These are phyloP conservation scores for Ormyrus thymus DNA, from an alignment of 2,888 invertebrate genomes.

Conservation along the genomic window DNA sequence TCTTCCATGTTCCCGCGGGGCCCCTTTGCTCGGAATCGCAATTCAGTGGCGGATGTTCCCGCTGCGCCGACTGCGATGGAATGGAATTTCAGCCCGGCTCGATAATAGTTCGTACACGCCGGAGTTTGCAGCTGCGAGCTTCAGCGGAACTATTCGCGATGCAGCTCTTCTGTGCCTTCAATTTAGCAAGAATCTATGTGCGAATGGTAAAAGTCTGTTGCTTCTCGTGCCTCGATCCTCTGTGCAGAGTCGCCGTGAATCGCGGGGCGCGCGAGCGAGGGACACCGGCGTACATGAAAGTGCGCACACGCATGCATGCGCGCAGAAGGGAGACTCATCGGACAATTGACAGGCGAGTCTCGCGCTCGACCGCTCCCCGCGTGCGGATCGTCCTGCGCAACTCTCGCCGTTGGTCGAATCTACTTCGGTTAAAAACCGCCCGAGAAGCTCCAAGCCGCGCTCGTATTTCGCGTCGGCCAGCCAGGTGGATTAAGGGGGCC, in stretches of 20 bases:
- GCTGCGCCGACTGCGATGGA: no score
- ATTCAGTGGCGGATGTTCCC: no score
- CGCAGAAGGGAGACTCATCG: conserved; percentile 8
- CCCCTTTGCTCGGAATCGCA: not conserved
- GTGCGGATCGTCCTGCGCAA: conserved; percentile 15
- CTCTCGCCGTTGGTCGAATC: not conserved
- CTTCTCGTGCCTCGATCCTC: no score
- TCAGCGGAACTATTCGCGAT: no score
- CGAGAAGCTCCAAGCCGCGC: no score
- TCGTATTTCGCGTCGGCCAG: not conserved
- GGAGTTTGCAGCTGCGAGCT: no score
- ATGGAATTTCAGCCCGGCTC: no score
- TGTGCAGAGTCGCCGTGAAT: not conserved
- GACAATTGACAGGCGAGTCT: conserved; percentile 43
- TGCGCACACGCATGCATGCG: not conserved
- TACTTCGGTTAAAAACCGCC: not conserved
- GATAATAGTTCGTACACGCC: no score
- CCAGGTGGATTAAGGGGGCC: conserved; percentile 20
- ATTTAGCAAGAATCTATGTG: no score
- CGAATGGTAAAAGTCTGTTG: no score
- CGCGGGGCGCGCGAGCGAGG: not conserved
- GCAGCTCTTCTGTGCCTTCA: no score
- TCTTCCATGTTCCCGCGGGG: not conserved
- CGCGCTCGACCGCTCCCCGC: conserved; percentile 26
- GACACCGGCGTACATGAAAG: conserved; percentile 9